A percentile compares a stretch with the other conserved stretches of the same genome.
phyloP scores from a whole-genome alignment of 2,113 vertebrate genomes.

The Rhynchopsitta pachyrhyncha region DNA sequence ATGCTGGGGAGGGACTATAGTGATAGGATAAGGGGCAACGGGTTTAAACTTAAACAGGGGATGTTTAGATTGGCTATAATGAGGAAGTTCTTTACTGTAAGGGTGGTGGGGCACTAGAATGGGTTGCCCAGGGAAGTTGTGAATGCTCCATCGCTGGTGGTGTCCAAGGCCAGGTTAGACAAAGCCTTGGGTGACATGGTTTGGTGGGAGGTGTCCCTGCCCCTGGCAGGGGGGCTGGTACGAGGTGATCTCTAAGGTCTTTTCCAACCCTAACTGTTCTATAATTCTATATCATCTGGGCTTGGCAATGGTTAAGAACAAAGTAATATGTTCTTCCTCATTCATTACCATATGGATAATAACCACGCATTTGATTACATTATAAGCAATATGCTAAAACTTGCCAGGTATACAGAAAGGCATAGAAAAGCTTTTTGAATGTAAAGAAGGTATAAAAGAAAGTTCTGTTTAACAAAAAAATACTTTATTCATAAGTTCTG shows the following conservation, averaged over 20 bases:
- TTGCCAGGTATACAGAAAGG: background rate
- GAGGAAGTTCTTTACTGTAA: too few species aligned
- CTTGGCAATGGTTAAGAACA: background rate
- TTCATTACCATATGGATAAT: slow-evolving; percentile 28
- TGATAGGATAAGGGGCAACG: too few species aligned
- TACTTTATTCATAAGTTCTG: background rate
- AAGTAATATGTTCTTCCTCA: background rate
- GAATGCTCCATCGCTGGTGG: too few species aligned
- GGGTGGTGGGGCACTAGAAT: too few species aligned
- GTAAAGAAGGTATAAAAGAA: background rate
- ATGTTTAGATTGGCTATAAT: too few species aligned
- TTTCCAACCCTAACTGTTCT: background rate
- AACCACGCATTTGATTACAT: slow-evolving; percentile 1
- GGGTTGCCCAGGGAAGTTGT: too few species aligned
- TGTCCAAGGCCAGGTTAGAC: too few species aligned
- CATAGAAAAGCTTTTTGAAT: background rate
- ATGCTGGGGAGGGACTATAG: too few species aligned
- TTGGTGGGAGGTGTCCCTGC: too few species aligned
- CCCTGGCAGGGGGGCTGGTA: background rate
- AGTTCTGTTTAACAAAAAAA: background rate
- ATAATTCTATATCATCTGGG: background rate
- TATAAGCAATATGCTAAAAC: slow-evolving; percentile 1
- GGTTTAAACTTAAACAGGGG: too few species aligned
- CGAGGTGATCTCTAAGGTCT: background rate
- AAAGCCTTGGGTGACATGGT: too few species aligned